Evolutionary conservation across 2,888 invertebrate species (phyloP).

Genomic region (Aleiodes leptofemur): DNA sequence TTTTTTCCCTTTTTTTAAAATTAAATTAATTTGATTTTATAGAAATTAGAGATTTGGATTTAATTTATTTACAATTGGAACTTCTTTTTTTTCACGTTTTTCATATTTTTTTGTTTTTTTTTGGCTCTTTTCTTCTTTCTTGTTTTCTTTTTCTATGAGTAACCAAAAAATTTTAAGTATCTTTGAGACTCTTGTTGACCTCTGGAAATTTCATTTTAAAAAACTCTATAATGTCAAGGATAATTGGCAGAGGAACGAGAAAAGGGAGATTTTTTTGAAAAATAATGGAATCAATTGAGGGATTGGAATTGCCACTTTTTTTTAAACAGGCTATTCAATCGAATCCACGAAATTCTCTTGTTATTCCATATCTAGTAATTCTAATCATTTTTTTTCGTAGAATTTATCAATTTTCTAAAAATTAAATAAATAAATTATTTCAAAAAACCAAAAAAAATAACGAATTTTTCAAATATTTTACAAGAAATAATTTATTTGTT

Average conservation of each 20-base stretch:
- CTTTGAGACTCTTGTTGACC: too few relatives aligned
- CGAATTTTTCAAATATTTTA: too few relatives aligned
- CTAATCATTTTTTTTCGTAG: neutral
- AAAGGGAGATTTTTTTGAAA: too few relatives aligned
- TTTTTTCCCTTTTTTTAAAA: neutral
- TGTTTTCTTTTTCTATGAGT: slow-evolving; percentile 55
- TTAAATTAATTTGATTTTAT: neutral
- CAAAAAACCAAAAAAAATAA: too few relatives aligned
- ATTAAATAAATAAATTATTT: too few relatives aligned
- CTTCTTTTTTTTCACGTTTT: slow-evolving; percentile 3
- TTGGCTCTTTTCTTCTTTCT: neutral
- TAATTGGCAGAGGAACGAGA: too few relatives aligned
- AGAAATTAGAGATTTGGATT: neutral
- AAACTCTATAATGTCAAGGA: too few relatives aligned
- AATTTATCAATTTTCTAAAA: too few relatives aligned
- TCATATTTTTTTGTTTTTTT: slow-evolving; percentile 6
- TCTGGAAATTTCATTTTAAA: too few relatives aligned
- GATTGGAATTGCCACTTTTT: slow-evolving; percentile 2
- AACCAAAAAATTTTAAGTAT: slow-evolving; percentile 43
- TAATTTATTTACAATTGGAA: slow-evolving; percentile 20
- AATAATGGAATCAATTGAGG: neutral
- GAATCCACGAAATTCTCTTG: slow-evolving; percentile 50
- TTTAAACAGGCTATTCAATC: neutral
- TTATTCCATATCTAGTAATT: slow-evolving; percentile 64
- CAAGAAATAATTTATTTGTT: too few relatives aligned